phyloP scores from a whole-genome alignment of 1,140 invertebrate species.

The Chrysopa pallens region DNA sequence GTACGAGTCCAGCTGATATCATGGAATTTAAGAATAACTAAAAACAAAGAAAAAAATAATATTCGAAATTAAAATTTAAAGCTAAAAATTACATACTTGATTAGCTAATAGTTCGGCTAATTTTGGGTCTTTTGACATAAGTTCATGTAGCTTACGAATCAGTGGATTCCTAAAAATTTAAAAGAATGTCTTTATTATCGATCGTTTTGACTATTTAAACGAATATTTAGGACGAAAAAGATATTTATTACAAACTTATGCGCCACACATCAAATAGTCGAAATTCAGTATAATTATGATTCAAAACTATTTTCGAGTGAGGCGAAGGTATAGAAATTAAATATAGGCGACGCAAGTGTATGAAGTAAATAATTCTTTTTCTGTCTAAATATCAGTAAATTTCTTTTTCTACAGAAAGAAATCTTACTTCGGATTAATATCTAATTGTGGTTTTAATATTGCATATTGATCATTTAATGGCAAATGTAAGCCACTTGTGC shows the following conservation, averaged over 20 bases:
- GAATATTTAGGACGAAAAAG: too few species aligned
- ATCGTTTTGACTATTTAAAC: too few species aligned
- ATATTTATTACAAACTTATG: too few species aligned
- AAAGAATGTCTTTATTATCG: constrained; percentile 4
- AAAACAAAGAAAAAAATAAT: constrained; percentile 17
- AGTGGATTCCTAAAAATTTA: constrained; percentile 56
- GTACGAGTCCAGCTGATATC: constrained; percentile 85
- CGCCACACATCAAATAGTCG: too few species aligned
- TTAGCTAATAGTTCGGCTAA: constrained; percentile 70
- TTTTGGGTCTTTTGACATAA: constrained; percentile 55
- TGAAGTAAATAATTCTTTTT: not conserved
- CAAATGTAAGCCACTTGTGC: constrained; percentile 69
- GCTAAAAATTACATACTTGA: constrained; percentile 38
- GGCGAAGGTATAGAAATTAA: too few species aligned
- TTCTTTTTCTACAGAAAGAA: not conserved
- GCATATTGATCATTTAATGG: constrained; percentile 73
- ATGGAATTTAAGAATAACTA: constrained; percentile 86
- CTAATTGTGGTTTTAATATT: constrained; percentile 75
- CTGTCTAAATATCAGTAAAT: not conserved
- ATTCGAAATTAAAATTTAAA: constrained; percentile 3
- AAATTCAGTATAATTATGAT: too few species aligned
- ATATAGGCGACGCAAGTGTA: not conserved
- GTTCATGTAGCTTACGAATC: constrained; percentile 68
- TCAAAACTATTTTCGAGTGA: too few species aligned
- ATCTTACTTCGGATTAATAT: constrained; percentile 76